These are phyloP conservation scores for Antechinus flavipes DNA, from an alignment of 2,113 vertebrate genomes.

Conservation along the genomic window DNA sequence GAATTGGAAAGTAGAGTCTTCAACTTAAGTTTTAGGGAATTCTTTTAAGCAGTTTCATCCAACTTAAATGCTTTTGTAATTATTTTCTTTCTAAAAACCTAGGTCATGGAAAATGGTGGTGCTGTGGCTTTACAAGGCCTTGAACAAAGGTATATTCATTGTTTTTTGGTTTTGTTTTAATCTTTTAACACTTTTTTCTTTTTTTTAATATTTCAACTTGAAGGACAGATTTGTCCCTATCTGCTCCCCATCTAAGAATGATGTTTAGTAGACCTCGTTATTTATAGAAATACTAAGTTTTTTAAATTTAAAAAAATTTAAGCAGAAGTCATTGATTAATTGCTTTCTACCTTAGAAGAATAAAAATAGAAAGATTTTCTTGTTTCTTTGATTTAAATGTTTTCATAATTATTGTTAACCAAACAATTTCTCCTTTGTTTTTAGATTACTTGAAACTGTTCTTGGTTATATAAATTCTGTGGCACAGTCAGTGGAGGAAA, in stretches of 20 bases:
- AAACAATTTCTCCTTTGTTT: slow-evolving; percentile 46
- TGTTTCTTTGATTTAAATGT: slow-evolving; percentile 3
- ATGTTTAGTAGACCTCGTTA: neutral
- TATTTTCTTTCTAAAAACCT: slow-evolving; percentile 58
- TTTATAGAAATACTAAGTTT: neutral
- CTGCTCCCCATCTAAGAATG: neutral
- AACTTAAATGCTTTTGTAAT: slow-evolving; percentile 18
- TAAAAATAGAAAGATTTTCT: neutral
- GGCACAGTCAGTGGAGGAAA: slow-evolving; percentile 91
- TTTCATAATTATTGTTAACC: neutral
- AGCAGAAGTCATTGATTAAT: neutral
- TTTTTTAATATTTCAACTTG: neutral
- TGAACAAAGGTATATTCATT: slow-evolving; percentile 84
- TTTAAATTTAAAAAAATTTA: neutral
- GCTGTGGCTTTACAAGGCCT: slow-evolving; percentile 79
- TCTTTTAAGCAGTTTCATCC: neutral
- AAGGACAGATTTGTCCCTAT: neutral
- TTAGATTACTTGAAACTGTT: slow-evolving; percentile 92
- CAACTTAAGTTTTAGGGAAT: neutral
- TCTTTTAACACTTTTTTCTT: neutral
- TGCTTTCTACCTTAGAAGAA: neutral
- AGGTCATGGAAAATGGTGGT: slow-evolving; percentile 86
- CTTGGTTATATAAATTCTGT: slow-evolving; percentile 91
- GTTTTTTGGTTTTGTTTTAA: neutral
- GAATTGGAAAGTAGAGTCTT: neutral